Conservation (phyloP, 2,797 vertebrate species). For the Sebastiscus tertius region DNA sequence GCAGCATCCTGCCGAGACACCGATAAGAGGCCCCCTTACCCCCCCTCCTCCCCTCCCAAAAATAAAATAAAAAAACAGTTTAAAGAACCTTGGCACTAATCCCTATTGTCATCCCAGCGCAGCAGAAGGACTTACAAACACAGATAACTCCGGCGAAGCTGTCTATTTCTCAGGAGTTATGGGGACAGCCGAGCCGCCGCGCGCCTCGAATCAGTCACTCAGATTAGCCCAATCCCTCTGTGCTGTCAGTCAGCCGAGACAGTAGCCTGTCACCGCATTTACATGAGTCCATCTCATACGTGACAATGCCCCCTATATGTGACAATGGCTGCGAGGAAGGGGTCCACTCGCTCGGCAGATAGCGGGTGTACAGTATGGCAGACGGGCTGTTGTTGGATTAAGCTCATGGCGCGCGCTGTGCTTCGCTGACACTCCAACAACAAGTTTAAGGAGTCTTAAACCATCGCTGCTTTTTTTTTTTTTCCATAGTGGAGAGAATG, state of each 20-base stretch:
- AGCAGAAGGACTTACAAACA: slow-evolving; percentile 86
- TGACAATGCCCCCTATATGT: slow-evolving; percentile 74
- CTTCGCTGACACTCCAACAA: slow-evolving; percentile 68
- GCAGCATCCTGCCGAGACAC: slow-evolving; percentile 81
- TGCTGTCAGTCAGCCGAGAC: slow-evolving; percentile 79
- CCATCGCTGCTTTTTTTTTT: slow-evolving; percentile 22
- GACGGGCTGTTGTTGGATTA: slow-evolving; percentile 77
- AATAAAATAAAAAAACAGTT: slow-evolving; percentile 79
- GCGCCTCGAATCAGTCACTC: slow-evolving; percentile 79
- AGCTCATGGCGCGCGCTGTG: slow-evolving; percentile 48
- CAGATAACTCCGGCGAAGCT: slow-evolving; percentile 79
- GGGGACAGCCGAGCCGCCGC: slow-evolving; percentile 73
- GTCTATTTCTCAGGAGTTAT: slow-evolving; percentile 81
- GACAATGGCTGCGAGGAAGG: slow-evolving; percentile 70
- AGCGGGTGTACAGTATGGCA: slow-evolving; percentile 46
- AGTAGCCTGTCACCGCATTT: slow-evolving; percentile 80
- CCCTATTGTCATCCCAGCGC: slow-evolving; percentile 86
- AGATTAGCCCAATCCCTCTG: slow-evolving; percentile 85
- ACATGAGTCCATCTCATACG: slow-evolving; percentile 75
- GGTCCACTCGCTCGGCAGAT: slow-evolving; percentile 68
- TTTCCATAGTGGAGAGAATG: slow-evolving; percentile 34
- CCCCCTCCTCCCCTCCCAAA: slow-evolving; percentile 41
- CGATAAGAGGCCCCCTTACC: slow-evolving; percentile 76
- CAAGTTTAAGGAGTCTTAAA: slow-evolving; percentile 76
- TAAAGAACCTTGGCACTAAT: slow-evolving; percentile 86